phyloP scores from a whole-genome alignment of 2,888 invertebrate species.

The Ecliptopera silaceata region DNA sequence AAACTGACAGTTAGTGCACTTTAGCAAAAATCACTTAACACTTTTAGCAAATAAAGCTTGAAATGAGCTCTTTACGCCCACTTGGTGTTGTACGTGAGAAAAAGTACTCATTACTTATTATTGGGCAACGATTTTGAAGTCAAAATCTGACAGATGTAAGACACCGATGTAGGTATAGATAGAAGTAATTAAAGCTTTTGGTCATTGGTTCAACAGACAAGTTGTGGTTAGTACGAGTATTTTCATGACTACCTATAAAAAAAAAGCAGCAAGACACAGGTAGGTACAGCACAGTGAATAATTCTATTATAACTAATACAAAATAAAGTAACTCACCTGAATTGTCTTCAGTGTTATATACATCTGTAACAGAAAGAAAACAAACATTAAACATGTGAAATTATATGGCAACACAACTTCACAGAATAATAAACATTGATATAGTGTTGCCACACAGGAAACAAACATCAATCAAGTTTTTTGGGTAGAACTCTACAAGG shows the following conservation, averaged over 20 bases:
- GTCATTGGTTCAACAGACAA: too few relatives aligned
- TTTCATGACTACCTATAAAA: too few relatives aligned
- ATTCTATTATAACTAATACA: too few relatives aligned
- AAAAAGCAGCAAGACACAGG: too few relatives aligned
- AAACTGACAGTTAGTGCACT: conserved; percentile 29
- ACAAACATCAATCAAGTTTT: conserved; percentile 1
- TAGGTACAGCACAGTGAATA: too few relatives aligned
- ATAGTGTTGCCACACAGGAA: conserved; percentile 1
- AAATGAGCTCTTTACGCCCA: conserved; percentile 18
- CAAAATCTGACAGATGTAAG: too few relatives aligned
- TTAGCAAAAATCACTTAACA: conserved; percentile 25
- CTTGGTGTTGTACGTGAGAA: conserved; percentile 20
- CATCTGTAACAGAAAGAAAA: conserved; percentile 29
- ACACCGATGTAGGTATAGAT: too few relatives aligned
- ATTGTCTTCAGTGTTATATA: conserved; percentile 10
- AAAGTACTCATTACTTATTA: background rate
- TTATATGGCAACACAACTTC: too few relatives aligned
- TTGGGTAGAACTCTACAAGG: background rate
- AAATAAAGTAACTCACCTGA: conserved; percentile 29
- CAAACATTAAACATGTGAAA: too few relatives aligned
- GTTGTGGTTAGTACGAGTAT: too few relatives aligned
- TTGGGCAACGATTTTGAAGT: conserved; percentile 7
- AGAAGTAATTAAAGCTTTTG: too few relatives aligned
- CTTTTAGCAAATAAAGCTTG: conserved; percentile 13
- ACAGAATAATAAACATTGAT: background rate